Evolutionary conservation across 2,113 vertebrate genomes (phyloP).

Genomic region (Nesogale talazaci): DNA sequence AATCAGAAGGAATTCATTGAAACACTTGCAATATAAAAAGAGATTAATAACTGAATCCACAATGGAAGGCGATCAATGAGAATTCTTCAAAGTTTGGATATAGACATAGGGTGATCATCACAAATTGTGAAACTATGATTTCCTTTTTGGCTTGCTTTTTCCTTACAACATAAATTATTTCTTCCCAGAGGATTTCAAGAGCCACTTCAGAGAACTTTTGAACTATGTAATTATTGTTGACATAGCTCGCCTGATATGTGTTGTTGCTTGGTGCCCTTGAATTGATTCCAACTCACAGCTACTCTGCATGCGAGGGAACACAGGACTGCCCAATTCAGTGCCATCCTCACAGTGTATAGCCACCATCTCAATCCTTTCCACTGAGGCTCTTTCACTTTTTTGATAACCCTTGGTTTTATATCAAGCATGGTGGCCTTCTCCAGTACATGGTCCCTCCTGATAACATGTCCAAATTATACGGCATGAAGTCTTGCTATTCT

Average conservation of each 20-base stretch:
- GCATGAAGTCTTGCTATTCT: too few relatives aligned
- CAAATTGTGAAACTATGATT: conserved; percentile 40
- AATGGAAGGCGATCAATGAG: background rate
- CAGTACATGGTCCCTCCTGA: too few relatives aligned
- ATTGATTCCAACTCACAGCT: too few relatives aligned
- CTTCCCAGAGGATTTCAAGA: conserved; percentile 48
- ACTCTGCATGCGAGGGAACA: too few relatives aligned
- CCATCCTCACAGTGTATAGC: too few relatives aligned
- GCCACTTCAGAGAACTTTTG: conserved; percentile 32
- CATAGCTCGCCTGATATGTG: background rate
- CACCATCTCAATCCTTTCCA: too few relatives aligned
- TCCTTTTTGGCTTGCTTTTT: conserved; percentile 54
- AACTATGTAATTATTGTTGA: background rate
- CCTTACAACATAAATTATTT: conserved; percentile 50
- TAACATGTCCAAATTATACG: too few relatives aligned
- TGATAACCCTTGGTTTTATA: too few relatives aligned
- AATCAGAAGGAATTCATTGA: conserved; percentile 37
- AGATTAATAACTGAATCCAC: conserved; percentile 10
- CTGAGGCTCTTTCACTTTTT: too few relatives aligned
- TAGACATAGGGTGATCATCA: conserved; percentile 3
- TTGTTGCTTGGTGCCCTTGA: background rate
- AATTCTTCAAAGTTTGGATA: conserved; percentile 3
- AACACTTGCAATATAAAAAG: conserved; percentile 24
- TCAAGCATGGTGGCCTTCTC: too few relatives aligned
- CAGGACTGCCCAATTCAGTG: too few relatives aligned